Evolutionary conservation across 2,113 vertebrate species (phyloP).

Genomic region (Erythrolamprus reginae): DNA sequence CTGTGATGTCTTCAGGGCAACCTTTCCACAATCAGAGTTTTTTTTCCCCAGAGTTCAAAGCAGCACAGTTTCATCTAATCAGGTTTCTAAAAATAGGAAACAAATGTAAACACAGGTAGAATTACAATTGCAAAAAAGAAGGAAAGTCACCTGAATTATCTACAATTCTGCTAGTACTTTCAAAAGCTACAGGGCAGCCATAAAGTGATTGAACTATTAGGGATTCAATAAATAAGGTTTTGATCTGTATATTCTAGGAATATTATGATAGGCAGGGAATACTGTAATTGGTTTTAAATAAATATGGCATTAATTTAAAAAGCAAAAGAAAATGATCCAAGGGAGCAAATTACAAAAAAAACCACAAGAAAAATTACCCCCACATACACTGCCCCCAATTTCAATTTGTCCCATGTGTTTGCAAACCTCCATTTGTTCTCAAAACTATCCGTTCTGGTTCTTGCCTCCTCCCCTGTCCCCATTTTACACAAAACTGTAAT

Average conservation of each 20-base stretch:
- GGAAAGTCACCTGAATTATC: background rate
- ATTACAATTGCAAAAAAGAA: background rate
- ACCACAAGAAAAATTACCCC: background rate
- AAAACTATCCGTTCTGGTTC: background rate
- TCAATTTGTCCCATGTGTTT: background rate
- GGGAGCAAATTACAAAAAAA: background rate
- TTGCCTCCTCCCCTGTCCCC: background rate
- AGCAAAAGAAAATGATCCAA: background rate
- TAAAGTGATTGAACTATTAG: background rate
- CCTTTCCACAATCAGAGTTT: background rate
- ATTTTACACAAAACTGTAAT: constrained; percentile 9
- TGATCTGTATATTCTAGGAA: background rate
- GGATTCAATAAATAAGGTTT: background rate
- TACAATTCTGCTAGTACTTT: background rate
- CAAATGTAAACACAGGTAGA: background rate
- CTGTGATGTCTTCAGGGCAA: background rate
- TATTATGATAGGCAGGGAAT: background rate
- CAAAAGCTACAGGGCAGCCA: background rate
- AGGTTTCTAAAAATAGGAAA: background rate
- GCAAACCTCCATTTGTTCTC: background rate
- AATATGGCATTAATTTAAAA: background rate
- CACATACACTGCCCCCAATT: background rate
- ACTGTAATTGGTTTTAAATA: background rate
- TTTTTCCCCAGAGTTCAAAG: background rate
- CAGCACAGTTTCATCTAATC: background rate